A percentile compares a stretch with the other conserved stretches of the same genome.
Evolutionary conservation across 2,888 invertebrate genomes (phyloP).

Genomic region (Rhorus exstirpatorius): DNA sequence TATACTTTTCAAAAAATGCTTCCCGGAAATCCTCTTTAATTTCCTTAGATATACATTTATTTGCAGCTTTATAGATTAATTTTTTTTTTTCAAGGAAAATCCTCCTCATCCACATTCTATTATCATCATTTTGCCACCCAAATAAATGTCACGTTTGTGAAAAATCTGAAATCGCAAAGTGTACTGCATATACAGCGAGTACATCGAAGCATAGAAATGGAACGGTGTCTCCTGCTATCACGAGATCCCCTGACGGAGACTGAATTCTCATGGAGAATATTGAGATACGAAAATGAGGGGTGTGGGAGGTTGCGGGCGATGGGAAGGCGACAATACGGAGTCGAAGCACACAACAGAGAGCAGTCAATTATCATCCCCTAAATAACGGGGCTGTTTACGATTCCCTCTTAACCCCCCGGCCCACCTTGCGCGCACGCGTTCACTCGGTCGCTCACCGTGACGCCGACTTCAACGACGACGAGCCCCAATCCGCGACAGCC

Average conservation of each 20-base stretch:
- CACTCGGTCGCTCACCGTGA: slow-evolving; percentile 46
- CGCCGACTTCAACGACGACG: slow-evolving; percentile 64
- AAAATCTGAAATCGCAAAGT: not conserved
- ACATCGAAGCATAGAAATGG: not conserved
- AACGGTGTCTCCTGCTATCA: not conserved
- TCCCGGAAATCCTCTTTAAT: too few relatives aligned
- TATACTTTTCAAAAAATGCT: too few relatives aligned
- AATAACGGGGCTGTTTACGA: slow-evolving; percentile 84
- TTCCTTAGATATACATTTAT: too few relatives aligned
- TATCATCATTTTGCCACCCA: too few relatives aligned
- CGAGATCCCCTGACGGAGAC: slow-evolving; percentile 3
- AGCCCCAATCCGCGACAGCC: slow-evolving; percentile 59
- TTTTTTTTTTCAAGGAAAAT: too few relatives aligned
- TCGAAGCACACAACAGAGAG: slow-evolving; percentile 61
- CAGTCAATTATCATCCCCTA: slow-evolving; percentile 84
- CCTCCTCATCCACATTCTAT: too few relatives aligned
- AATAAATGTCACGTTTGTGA: not conserved
- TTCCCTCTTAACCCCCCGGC: slow-evolving; percentile 66
- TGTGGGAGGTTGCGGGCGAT: not conserved
- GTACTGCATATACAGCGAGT: not conserved
- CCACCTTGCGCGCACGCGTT: slow-evolving; percentile 45
- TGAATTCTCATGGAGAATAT: slow-evolving; percentile 45
- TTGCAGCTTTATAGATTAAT: too few relatives aligned
- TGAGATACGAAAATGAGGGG: slow-evolving; percentile 13
- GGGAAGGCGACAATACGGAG: slow-evolving; percentile 52